These are phyloP conservation scores for Promerops cafer DNA, from an alignment of 2,113 vertebrate genomes.

Conservation along the genomic window DNA sequence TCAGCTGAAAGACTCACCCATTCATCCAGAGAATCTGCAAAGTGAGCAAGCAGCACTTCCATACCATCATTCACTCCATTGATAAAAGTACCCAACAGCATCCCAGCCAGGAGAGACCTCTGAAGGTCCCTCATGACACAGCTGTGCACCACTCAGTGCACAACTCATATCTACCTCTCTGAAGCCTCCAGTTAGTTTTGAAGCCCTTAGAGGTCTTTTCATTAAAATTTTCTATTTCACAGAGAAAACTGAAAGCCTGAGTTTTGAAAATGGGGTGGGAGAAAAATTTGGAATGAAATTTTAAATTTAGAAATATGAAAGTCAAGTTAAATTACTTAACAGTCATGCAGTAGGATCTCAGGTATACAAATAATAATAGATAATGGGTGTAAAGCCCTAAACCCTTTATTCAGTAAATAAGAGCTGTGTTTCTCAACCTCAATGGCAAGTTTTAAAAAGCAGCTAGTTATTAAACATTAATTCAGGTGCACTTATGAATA, in stretches of 20 bases:
- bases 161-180: not conserved
- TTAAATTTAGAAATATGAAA: not conserved
- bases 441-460: not conserved
- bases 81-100: not conserved
- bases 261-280: not conserved
- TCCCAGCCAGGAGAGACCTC: not conserved
- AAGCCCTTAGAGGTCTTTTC: not conserved
- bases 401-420: not conserved
- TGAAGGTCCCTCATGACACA: not conserved
- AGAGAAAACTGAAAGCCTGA: not conserved
- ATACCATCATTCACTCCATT: not conserved
- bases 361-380: not conserved
- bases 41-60: not conserved
- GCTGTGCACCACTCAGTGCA: not conserved
- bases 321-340: not conserved
- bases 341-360: not conserved
- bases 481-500: not conserved
- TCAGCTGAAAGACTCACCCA: not conserved
- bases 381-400: not conserved
- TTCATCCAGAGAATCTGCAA: not conserved
- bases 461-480: not conserved
- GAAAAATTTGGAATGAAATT: not conserved
- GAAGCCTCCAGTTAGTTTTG: not conserved
- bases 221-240: not conserved
- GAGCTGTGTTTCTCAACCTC: not conserved